Evolutionary conservation across 2,888 invertebrate genomes (phyloP), one percentile per base, ranked within the genome.

Genomic region (Lithophane leautieri): DNA sequence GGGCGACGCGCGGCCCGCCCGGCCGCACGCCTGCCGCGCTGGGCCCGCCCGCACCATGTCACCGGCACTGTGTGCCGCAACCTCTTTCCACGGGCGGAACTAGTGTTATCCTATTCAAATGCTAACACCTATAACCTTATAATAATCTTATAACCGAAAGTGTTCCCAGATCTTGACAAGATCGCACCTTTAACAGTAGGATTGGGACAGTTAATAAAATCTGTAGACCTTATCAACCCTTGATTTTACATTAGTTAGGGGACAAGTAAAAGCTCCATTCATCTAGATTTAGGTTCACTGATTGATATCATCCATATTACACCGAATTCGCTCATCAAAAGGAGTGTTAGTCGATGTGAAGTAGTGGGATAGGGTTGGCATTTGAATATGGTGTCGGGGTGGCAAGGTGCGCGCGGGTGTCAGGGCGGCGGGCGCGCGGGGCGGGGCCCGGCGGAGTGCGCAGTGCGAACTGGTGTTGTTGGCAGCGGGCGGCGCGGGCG

Each of bases 391-490:
- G 81, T 76, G 70, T 47, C 34, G 25, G 60, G 56, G 54, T 34
- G 66, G 93, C 95, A 50, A 91, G 92, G 93, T 93, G 94, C 93
- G 93, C 92, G 92, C 93, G 94, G 93, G 94, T 93, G 85, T 6
- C 78, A 42, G 40, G n/a, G 88, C 88, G 76, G 85, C 87, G 85
- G 89, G 83, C 80, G 89, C 87, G 81, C 66, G 67, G 75, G 69
- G 91, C 88, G 83, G 93, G 69, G 42, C 63, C 44, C 47, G 50
- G 66, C 91, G 89, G 92, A 93, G 95, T 95, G 93, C 96, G 81
- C 91, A 92, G 93, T 93, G 94, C 93, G 93, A 93, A 91, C 93
- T 94, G 93, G 94, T 94, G 94, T 94, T 94, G 94, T 95, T 94
- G 94, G 95, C 94, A 94, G 94, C 94, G 92, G 92, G 91, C 90